These are phyloP conservation scores for Pseudocheirus occidentalis DNA, from an alignment of 2,797 vertebrate genomes.

Conservation along the genomic window DNA sequence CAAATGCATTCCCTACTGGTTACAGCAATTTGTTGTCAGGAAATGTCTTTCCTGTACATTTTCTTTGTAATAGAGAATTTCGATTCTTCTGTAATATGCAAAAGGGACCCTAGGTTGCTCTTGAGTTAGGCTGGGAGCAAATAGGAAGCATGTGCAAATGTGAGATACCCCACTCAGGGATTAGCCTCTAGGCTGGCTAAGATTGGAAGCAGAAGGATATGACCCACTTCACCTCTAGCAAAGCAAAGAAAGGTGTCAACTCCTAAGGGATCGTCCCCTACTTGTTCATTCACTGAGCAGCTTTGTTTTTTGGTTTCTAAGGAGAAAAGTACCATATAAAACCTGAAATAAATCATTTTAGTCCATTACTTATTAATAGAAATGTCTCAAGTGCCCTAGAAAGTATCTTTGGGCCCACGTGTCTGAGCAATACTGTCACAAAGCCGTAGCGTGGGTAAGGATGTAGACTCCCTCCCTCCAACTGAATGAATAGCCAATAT, in stretches of 20 bases:
- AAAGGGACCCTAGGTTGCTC: conserved; percentile 37
- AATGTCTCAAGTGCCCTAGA: conserved; percentile 65
- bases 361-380: conserved; percentile 76
- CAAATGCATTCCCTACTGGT: background rate
- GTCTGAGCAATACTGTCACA: conserved; percentile 55
- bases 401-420: conserved; percentile 66
- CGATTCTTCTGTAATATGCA: conserved; percentile 52
- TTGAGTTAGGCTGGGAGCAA: conserved; percentile 13
- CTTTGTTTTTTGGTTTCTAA: conserved; percentile 66
- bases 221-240: conserved; percentile 53
- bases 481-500: background rate
- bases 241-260: conserved; percentile 52
- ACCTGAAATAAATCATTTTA: conserved; percentile 67
- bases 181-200: conserved; percentile 23
- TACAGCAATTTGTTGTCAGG: conserved; percentile 34
- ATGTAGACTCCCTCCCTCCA: conserved; percentile 16
- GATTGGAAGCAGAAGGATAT: conserved; percentile 52
- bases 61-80: conserved; percentile 6
- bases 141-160: conserved; percentile 41
- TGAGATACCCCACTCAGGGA: conserved; percentile 45
- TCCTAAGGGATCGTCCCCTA: conserved; percentile 29
- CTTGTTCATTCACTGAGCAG: conserved; percentile 61
- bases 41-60: conserved; percentile 45
- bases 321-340: conserved; percentile 55
- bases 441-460: conserved; percentile 24